phyloP scores from a whole-genome alignment of 2,797 vertebrate genomes.

The Anabas testudineus region DNA sequence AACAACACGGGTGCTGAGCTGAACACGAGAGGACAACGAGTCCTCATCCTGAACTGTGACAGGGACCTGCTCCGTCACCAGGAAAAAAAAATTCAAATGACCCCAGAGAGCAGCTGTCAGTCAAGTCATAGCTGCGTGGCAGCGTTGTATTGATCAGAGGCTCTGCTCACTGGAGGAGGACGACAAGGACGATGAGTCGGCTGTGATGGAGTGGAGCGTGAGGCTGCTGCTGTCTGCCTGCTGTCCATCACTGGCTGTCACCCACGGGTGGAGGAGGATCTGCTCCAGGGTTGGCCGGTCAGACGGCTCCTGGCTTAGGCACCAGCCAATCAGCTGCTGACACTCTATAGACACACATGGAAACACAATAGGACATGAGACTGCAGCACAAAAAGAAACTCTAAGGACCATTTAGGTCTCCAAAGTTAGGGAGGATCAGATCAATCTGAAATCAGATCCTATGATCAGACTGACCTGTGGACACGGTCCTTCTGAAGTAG shows the following conservation, averaged over 20 bases:
- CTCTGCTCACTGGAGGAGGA: slow-evolving; percentile 89
- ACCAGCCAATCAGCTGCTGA: slow-evolving; percentile 95
- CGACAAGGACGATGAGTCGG: slow-evolving; percentile 79
- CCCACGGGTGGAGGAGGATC: slow-evolving; percentile 93
- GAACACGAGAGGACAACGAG: not conserved
- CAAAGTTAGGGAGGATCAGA: too few relatives aligned
- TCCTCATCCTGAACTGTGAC: not conserved
- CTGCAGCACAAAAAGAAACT: not conserved
- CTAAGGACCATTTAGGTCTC: too few relatives aligned
- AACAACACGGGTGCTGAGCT: not conserved
- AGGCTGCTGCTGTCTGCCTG: slow-evolving; percentile 75
- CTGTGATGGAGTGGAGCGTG: slow-evolving; percentile 85
- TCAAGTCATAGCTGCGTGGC: slow-evolving; percentile 53
- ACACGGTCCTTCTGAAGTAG: slow-evolving; percentile 89
- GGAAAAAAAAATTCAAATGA: not conserved
- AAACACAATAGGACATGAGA: not conserved
- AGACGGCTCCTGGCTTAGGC: slow-evolving; percentile 91
- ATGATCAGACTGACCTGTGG: slow-evolving; percentile 83
- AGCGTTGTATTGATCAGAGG: slow-evolving; percentile 72
- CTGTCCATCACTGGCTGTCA: slow-evolving; percentile 82
- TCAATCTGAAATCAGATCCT: not conserved
- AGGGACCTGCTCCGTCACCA: not conserved
- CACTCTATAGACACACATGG: slow-evolving; percentile 83
- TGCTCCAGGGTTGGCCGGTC: slow-evolving; percentile 95
- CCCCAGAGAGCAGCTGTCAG: not conserved